Percentiles rank a stretch among this genome's conserved stretches.
Evolutionary conservation across 2,113 vertebrate genomes (phyloP).

Genomic region (Carettochelys insculpta): DNA sequence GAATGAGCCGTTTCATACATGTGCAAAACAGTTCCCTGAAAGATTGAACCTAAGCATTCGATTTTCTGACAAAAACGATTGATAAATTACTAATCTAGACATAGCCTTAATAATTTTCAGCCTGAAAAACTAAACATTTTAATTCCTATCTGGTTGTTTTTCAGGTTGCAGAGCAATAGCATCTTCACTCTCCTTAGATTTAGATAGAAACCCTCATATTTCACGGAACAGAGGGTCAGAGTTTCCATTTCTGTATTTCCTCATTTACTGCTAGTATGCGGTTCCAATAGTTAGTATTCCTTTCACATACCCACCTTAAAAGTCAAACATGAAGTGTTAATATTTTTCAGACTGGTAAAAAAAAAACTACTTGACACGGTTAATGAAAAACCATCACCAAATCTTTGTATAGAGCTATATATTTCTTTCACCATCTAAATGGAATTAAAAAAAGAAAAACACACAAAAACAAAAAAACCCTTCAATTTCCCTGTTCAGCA

Average conservation of each 20-base stretch:
- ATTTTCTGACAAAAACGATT: no score
- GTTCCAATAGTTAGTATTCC: background rate
- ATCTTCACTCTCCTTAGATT: rapidly evolving
- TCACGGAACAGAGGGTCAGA: background rate
- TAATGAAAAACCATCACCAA: background rate
- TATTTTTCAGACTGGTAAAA: background rate
- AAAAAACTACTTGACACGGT: background rate
- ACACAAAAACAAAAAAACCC: no score
- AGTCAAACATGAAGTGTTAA: background rate
- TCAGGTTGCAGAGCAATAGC: background rate
- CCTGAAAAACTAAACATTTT: background rate
- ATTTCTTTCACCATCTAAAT: background rate
- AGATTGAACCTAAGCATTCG: no score
- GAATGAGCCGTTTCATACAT: no score
- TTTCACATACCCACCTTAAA: background rate
- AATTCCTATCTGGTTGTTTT: background rate
- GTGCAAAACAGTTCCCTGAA: no score
- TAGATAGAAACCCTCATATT: background rate
- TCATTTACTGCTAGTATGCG: background rate
- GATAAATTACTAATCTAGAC: no score
- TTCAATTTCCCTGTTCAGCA: background rate
- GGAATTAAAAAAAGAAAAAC: background rate
- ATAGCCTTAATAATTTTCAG: no score
- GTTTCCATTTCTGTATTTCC: background rate
- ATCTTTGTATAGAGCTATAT: background rate